These are phyloP conservation scores for Hirudo medicinalis DNA, from an alignment of 1,140 invertebrate species.

Conservation along the genomic window DNA sequence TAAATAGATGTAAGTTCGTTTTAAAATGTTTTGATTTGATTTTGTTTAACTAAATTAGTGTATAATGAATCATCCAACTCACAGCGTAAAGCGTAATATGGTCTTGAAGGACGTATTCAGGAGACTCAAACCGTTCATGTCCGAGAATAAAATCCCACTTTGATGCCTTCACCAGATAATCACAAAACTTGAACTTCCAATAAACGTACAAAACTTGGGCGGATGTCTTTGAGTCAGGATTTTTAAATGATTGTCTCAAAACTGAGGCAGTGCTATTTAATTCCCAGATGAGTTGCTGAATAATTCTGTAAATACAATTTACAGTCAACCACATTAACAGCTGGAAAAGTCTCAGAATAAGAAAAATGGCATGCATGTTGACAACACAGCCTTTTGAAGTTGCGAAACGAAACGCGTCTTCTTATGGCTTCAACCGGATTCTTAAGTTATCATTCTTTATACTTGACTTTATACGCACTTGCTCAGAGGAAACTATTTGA, in stretches of 20 bases:
- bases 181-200: slow-evolving; percentile 9
- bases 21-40: not conserved
- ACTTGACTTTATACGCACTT: too few relatives aligned
- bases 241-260: not conserved
- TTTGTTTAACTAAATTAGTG: too few relatives aligned
- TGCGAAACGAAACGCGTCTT: too few relatives aligned
- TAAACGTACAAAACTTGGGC: not conserved
- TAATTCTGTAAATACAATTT: not conserved
- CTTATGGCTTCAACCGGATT: too few relatives aligned
- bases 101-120: slow-evolving; percentile 17
- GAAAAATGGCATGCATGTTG: too few relatives aligned
- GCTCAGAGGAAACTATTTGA: too few relatives aligned
- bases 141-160: slow-evolving; percentile 6
- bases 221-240: not conserved
- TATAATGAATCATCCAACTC: not conserved
- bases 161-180: slow-evolving; percentile 1
- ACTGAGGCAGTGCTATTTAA: not conserved
- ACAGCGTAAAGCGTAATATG: slow-evolving; percentile 17
- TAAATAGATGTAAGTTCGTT: not conserved
- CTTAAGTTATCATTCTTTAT: too few relatives aligned
- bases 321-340: not conserved
- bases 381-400: too few relatives aligned
- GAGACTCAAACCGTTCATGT: slow-evolving; percentile 12
- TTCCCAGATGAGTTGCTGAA: not conserved
- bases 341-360: too few relatives aligned